These are phyloP conservation scores for Pseudomyrmex cubaensis DNA, from an alignment of 1,140 invertebrate genomes.

Conservation along the genomic window DNA sequence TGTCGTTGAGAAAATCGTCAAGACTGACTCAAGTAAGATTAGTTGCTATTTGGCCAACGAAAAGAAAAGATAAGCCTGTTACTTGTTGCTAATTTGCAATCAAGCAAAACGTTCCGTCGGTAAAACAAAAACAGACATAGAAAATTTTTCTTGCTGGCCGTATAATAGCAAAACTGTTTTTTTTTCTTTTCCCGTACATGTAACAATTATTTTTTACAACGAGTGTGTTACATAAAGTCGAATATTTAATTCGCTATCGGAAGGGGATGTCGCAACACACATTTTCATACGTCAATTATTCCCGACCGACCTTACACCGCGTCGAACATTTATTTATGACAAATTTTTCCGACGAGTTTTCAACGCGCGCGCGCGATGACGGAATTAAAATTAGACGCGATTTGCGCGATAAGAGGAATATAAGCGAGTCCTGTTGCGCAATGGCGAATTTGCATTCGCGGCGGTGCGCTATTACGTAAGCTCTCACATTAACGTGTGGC, in stretches of 20 bases:
- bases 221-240: neutral
- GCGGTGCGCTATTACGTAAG: constrained; percentile 28
- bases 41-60: no score
- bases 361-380: neutral
- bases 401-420: constrained; percentile 36
- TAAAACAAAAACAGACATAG: no score
- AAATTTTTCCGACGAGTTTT: constrained; percentile 24
- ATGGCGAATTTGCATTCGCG: constrained; percentile 46
- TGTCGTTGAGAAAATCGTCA: no score
- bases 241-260: neutral
- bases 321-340: constrained; percentile 27
- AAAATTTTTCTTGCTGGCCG: no score
- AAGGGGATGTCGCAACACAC: neutral
- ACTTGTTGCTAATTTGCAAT: no score
- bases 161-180: no score
- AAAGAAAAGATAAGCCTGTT: no score
- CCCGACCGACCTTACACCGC: neutral
- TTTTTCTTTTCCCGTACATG: neutral
- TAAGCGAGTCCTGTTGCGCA: constrained; percentile 33
- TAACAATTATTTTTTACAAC: neutral
- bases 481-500: neutral
- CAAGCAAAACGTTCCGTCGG: no score
- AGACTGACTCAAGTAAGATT: no score
- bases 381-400: constrained; percentile 43
- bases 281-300: constrained; percentile 1